Evolutionary conservation across 30 jellyfish, hydroid and myxozoan species (phyloP).

Genomic region (Aurelia sp.): DNA sequence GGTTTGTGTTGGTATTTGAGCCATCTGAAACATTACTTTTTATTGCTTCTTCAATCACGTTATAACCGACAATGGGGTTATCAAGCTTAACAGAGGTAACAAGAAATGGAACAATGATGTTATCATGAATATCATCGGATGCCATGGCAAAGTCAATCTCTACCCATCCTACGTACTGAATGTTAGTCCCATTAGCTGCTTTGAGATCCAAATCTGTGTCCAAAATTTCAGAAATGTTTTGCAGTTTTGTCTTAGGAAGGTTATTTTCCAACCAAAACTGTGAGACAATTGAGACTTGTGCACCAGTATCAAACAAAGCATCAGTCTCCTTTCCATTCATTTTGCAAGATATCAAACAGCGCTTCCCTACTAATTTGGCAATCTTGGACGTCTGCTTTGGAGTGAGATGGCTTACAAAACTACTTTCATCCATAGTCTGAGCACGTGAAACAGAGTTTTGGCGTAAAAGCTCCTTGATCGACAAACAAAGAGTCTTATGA

Average conservation of each 20-base stretch:
- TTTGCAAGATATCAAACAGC: slow-evolving; percentile 7
- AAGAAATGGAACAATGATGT: too few relatives aligned
- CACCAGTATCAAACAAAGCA: slow-evolving; percentile 52
- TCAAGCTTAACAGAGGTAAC: neutral
- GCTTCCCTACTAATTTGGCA: slow-evolving; percentile 29
- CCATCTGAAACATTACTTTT: neutral
- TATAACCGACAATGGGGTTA: neutral
- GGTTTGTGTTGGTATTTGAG: neutral
- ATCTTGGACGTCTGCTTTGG: slow-evolving; percentile 29
- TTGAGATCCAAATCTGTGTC: slow-evolving; percentile 4
- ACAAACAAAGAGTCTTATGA: slow-evolving; percentile 23
- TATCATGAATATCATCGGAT: too few relatives aligned
- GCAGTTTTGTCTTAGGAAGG: slow-evolving; percentile 10
- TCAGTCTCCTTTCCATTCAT: slow-evolving; percentile 3
- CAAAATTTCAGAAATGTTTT: slow-evolving; percentile 31
- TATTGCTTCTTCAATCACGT: neutral
- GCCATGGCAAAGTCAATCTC: too few relatives aligned
- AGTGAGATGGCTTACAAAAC: slow-evolving; percentile 32
- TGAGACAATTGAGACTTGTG: slow-evolving; percentile 40
- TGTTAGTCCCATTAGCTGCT: slow-evolving; percentile 50
- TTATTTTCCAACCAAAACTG: slow-evolving; percentile 22
- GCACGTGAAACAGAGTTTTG: neutral
- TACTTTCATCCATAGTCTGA: neutral
- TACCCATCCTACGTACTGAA: slow-evolving; percentile 15
- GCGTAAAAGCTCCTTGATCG: neutral